Base-by-base conservation (phyloP, 2,797 vertebrate species). In the Myotis vivesi region DNA sequence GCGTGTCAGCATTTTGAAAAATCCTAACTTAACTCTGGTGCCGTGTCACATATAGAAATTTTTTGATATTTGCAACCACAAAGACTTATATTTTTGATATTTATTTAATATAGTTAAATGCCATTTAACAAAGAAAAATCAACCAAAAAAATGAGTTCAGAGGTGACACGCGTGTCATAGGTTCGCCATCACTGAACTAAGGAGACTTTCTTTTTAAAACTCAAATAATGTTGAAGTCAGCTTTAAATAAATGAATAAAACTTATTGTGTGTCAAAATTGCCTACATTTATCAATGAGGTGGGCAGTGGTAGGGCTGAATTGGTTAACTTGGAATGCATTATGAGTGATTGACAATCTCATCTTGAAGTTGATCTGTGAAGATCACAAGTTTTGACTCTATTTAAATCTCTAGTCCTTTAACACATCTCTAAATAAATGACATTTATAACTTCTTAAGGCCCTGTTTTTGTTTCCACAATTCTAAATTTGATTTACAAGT, bases 391-490 rank as follows among this genome's bases (percentile, higher is more conserved):
- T 38, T 44, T 82, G 51, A 92, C 4, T 33, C 16, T 62, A 17
- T 89, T 89, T 91, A 68, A 93, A 84, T 62, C 8, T 79, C 79
- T 86, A 73, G 9, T 82, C 44, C 15, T 79, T 72, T 16, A 73
- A 55, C 16, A 89, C 57, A 75, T 94, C 25, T 82, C 55, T 62
- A 79, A 93, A 79, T 82, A 77, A 73, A 80, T 36, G 57, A 23
- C 7, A 91, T 84, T 89, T 71, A 68, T 23, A 87, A 84, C 82
- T 95, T 73, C 25, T 59, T 80, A 53, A 59, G 53, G 19, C 88
- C 51, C 83, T 94, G 38, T 20, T 69, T 95, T 96, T 81, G 6
- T 30, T 25, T 88, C 76, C 38, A 46, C n/a, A 81, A 93, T 82
- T 49, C 62, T 86, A 92, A 68, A 12, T 13, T 8, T 22, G 49